phyloP scores from a whole-genome alignment of 2,888 invertebrate genomes.

The Oscheius sp. region DNA sequence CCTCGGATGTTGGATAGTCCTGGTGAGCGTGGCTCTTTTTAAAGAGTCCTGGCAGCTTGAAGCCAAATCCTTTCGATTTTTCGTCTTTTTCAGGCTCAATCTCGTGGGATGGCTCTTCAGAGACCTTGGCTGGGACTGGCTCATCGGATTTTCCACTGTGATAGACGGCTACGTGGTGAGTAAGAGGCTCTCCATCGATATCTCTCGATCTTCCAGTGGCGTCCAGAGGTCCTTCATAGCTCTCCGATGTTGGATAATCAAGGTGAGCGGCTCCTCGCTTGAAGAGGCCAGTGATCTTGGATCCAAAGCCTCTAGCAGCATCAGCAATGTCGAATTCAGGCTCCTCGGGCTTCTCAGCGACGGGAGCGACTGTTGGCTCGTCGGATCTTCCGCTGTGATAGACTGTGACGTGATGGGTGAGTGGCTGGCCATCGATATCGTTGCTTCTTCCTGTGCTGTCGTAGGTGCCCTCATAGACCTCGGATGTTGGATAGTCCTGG shows the following conservation, averaged over 20 bases:
- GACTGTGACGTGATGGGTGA: constrained; percentile 37
- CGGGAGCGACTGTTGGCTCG: constrained; percentile 8
- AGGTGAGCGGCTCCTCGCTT: constrained; percentile 44
- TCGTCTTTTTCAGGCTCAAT: background rate
- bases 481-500: constrained; percentile 23
- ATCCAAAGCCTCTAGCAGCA: constrained; percentile 23
- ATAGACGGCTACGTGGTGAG: constrained; percentile 46
- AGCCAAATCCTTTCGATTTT: constrained; percentile 28
- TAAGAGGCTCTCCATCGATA: constrained; percentile 41
- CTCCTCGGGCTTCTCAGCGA: background rate
- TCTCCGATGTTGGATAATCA: constrained; percentile 48
- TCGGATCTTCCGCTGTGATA: constrained; percentile 39
- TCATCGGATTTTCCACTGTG: constrained; percentile 42
- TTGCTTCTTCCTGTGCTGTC: constrained; percentile 15
- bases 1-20: constrained; percentile 42
- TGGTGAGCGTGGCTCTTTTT: constrained; percentile 43
- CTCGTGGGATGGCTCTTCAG: constrained; percentile 23
- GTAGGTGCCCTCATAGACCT: constrained; percentile 37
- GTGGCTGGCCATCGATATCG: constrained; percentile 35
- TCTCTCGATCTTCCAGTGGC: constrained; percentile 35
- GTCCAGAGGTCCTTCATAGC: constrained; percentile 37
- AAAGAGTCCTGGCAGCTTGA: constrained; percentile 41
- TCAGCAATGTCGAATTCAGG: background rate
- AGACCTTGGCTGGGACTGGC: background rate
- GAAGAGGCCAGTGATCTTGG: constrained; percentile 47